phyloP scores from a whole-genome alignment of 37 sponge, comb jelly and placozoan genomes.

The Theonella swinhoei region DNA sequence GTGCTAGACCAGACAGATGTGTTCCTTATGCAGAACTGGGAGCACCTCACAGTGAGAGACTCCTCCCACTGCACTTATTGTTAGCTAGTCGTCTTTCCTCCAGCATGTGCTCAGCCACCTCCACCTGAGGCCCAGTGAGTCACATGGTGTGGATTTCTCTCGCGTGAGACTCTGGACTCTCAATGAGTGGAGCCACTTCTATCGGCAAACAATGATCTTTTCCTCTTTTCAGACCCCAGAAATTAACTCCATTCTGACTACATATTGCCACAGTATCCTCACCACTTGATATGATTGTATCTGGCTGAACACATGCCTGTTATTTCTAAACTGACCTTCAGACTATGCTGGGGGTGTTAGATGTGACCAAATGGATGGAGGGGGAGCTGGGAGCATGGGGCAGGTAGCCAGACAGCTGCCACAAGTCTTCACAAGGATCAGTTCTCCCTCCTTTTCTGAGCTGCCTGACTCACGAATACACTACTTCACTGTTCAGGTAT shows the following conservation, averaged over 20 bases:
- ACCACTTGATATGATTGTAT: not conserved
- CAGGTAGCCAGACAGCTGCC: conserved; percentile 61
- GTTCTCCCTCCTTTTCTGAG: conserved; percentile 39
- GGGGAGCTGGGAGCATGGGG: conserved; percentile 52
- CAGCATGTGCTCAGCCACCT: conserved; percentile 69
- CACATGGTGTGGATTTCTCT: conserved; percentile 87
- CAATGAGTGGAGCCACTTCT: conserved; percentile 76
- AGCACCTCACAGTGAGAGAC: conserved; percentile 68
- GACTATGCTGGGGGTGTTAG: conserved; percentile 71
- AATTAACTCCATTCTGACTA: conserved; percentile 75
- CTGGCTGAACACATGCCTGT: not conserved
- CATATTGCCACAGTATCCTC: conserved; percentile 66
- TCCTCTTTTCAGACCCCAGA: conserved; percentile 78
- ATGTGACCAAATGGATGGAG: conserved; percentile 59
- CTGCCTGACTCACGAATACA: conserved; percentile 68
- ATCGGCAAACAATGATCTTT: conserved; percentile 88
- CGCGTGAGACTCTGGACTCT: conserved; percentile 86
- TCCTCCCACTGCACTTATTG: not conserved
- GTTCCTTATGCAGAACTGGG: conserved; percentile 99
- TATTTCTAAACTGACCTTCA: conserved; percentile 14
- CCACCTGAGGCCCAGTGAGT: conserved; percentile 73
- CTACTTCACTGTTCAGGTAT: conserved; percentile 76
- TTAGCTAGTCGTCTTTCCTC: not conserved
- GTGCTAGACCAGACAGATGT: conserved; percentile 89
- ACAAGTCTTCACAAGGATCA: conserved; percentile 69